Base-by-base conservation (phyloP, 2,888 invertebrate species). In the Sphecodes monilicornis region DNA sequence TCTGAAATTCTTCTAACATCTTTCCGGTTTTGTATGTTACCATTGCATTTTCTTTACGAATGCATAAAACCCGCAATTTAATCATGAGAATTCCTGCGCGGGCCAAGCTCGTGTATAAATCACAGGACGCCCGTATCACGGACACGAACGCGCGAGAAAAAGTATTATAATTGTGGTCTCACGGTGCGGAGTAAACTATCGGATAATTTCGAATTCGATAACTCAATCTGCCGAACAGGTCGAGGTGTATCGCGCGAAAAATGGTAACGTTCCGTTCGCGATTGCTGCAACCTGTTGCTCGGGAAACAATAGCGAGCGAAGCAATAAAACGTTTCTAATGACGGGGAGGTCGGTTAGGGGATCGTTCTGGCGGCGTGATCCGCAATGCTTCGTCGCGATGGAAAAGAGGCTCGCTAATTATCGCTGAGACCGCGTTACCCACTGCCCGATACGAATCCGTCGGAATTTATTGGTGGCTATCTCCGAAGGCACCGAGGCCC, bases 371-470 rank as follows among this genome's bases (percentile, higher is more conserved):
- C 54, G n/a, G 54, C 50, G 72, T 79, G 81, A 86, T 77, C 50
- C 72, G 32, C 64, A 70, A 83, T 81, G 78, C 60, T 81, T 86
- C 78, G 77, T 69, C 79, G 68, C 39, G 76, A 70, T 16, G 79
- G 43, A 82, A 87, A 60, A 60, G 29, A 60, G 70, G 39, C 79
- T 71, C 68, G 85, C 85, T 89, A 89, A 89, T 89, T 89, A 89
- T 85, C 87, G 82, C 71, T 85, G 82, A 84, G 85, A 82, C 78
- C 57, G 76, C 73, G 82, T 77, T 66, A 26, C 66, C 66, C n/a
- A 50, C 29, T 64, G 32, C 32, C 39, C 54, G 68, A 79, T 82
- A 76, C 80, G 69, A 77, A 80, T 77, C 36, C 77, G 16, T 6
- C 22, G 68, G 74, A 78, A 89, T 89, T 89, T 84, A 90, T 88